phyloP scores from a whole-genome alignment of 2,113 vertebrate species.

The Accipiter cooperii region DNA sequence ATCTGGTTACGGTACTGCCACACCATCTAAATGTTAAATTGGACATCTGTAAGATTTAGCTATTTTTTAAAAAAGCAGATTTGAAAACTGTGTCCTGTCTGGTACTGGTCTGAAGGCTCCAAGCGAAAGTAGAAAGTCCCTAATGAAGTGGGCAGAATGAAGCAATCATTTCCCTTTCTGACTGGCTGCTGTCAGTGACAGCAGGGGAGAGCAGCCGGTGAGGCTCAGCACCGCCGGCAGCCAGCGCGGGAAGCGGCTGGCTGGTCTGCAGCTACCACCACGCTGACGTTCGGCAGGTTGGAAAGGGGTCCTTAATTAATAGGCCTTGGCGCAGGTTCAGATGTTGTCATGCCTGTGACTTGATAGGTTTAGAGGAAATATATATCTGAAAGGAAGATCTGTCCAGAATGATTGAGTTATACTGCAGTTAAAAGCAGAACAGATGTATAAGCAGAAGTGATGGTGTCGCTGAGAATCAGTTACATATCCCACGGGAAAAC shows the following conservation, averaged over 20 bases:
- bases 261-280: neutral
- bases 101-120: neutral
- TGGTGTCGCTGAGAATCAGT: conserved; percentile 67
- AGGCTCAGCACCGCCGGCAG: neutral
- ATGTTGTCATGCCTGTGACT: conserved; percentile 39
- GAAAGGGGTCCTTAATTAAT: conserved; percentile 44
- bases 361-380: conserved; percentile 54
- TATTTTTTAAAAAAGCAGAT: neutral
- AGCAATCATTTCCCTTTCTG: neutral
- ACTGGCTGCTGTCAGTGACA: neutral
- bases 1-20: neutral
- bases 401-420: conserved; percentile 57
- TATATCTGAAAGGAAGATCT: conserved; percentile 61
- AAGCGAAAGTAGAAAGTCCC: neutral
- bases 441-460: conserved; percentile 69
- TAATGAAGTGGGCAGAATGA: neutral
- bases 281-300: neutral
- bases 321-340: conserved; percentile 46
- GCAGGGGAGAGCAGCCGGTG: neutral
- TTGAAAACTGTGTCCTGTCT: neutral
- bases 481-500: conserved; percentile 62
- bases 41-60: neutral
- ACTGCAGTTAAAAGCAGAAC: conserved; percentile 68
- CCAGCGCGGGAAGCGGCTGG: neutral
- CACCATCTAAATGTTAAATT: neutral